Percentiles rank a stretch among this genome's conserved stretches.
Conservation (phyloP, 2,888 invertebrate species). For the Habroteleia sp. region DNA sequence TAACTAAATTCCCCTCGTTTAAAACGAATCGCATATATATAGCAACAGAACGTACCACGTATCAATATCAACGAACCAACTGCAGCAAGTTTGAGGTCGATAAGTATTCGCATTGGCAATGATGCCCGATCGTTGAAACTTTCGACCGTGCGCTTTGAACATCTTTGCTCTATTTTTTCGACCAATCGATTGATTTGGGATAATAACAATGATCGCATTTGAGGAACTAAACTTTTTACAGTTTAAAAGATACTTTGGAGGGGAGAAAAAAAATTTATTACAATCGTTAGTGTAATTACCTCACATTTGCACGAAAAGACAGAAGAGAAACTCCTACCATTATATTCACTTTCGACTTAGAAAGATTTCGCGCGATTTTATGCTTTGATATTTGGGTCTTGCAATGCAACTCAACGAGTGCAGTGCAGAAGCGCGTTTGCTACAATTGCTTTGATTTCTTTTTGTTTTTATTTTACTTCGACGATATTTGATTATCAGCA, state of each 20-base stretch:
- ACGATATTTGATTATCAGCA: too few relatives aligned
- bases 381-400: conserved; percentile 26
- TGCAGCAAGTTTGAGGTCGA: conserved; percentile 57
- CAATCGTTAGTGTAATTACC: conserved; percentile 18
- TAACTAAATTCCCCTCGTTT: conserved; percentile 31
- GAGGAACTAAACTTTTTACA: not conserved
- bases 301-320: conserved; percentile 25
- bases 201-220: not conserved
- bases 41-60: conserved; percentile 27
- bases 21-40: conserved; percentile 23
- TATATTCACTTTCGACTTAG: conserved; percentile 43
- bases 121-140: conserved; percentile 22
- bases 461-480: too few relatives aligned
- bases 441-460: too few relatives aligned
- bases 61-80: conserved; percentile 44
- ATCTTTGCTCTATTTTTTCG: not conserved
- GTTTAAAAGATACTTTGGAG: not conserved
- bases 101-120: conserved; percentile 36
- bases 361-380: conserved; percentile 35
- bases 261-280: conserved; percentile 1
- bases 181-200: not conserved
- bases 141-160: conserved; percentile 14
- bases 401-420: too few relatives aligned
- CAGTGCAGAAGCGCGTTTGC: too few relatives aligned
- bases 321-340: conserved; percentile 40